These are phyloP conservation scores for Agapostemon virescens DNA, from an alignment of 2,888 invertebrate genomes.

Conservation along the genomic window DNA sequence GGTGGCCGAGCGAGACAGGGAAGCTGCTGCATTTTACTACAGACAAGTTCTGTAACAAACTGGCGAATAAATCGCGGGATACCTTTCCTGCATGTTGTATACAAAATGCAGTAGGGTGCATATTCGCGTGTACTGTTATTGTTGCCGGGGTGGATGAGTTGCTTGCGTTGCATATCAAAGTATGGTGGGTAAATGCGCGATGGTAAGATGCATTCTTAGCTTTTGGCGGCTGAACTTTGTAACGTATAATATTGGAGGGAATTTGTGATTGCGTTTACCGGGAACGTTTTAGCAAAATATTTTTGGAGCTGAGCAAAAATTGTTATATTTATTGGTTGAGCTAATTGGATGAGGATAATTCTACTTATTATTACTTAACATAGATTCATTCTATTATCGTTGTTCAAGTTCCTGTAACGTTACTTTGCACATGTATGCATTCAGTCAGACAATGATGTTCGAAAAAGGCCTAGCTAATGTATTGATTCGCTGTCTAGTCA, in stretches of 20 bases:
- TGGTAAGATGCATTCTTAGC: background rate
- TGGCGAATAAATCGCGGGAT: background rate
- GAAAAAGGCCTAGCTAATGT: no score
- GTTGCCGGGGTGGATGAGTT: background rate
- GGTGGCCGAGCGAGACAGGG: slow-evolving; percentile 16
- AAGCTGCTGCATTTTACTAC: slow-evolving; percentile 10
- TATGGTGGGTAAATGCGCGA: background rate
- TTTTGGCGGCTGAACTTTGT: background rate
- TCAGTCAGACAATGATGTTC: no score
- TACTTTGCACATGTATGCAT: no score
- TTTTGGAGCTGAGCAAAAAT: background rate
- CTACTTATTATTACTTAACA: no score
- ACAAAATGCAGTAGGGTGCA: background rate
- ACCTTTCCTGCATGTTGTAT: background rate
- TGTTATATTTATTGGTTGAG: background rate
- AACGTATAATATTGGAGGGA: background rate
- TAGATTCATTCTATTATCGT: no score
- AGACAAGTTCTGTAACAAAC: slow-evolving; percentile 22
- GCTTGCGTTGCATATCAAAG: background rate
- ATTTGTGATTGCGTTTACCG: background rate
- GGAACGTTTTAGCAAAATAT: background rate
- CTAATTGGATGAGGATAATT: no score
- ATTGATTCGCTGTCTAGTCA: no score
- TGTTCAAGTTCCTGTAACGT: no score
- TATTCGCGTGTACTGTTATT: background rate